A percentile compares a stretch with the other conserved stretches of the same genome.
Conservation (phyloP, 1,140 invertebrate species). For the Hyles vespertilio region DNA sequence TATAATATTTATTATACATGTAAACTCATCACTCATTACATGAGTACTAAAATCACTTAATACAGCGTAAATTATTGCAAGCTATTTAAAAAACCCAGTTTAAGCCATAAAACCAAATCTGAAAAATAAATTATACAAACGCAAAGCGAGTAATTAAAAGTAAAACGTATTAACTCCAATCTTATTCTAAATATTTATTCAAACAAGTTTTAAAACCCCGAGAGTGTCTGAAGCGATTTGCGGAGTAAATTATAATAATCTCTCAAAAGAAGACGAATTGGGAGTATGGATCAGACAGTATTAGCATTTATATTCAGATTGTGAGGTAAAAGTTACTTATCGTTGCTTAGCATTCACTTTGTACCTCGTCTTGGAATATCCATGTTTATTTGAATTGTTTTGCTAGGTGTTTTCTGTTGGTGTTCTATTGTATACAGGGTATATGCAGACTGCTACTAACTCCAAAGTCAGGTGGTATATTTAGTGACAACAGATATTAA, state of each 20-base stretch:
- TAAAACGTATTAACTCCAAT: slow-evolving; percentile 30
- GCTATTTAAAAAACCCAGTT: too few relatives aligned
- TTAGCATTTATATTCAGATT: slow-evolving; percentile 68
- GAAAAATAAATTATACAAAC: slow-evolving; percentile 21
- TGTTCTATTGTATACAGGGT: background rate
- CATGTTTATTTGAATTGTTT: slow-evolving; percentile 1
- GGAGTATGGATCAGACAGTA: slow-evolving; percentile 59
- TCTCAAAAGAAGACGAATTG: slow-evolving; percentile 57
- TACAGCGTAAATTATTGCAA: too few relatives aligned
- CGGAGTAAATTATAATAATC: slow-evolving; percentile 62
- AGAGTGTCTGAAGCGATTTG: slow-evolving; percentile 55
- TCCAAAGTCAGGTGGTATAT: too few relatives aligned
- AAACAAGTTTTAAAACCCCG: slow-evolving; percentile 42
- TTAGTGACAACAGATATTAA: too few relatives aligned
- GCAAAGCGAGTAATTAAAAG: too few relatives aligned
- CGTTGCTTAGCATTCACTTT: slow-evolving; percentile 44
- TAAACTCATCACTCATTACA: too few relatives aligned
- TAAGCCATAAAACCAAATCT: background rate
- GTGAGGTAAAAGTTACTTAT: slow-evolving; percentile 58
- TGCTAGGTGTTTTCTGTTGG: background rate
- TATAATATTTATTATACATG: too few relatives aligned
- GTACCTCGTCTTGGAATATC: slow-evolving; percentile 11
- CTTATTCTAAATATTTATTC: slow-evolving; percentile 46
- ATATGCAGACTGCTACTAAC: too few relatives aligned
- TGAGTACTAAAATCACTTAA: too few relatives aligned